Conservation (phyloP, 2,888 invertebrate species). For the Electrophaes corylata region DNA sequence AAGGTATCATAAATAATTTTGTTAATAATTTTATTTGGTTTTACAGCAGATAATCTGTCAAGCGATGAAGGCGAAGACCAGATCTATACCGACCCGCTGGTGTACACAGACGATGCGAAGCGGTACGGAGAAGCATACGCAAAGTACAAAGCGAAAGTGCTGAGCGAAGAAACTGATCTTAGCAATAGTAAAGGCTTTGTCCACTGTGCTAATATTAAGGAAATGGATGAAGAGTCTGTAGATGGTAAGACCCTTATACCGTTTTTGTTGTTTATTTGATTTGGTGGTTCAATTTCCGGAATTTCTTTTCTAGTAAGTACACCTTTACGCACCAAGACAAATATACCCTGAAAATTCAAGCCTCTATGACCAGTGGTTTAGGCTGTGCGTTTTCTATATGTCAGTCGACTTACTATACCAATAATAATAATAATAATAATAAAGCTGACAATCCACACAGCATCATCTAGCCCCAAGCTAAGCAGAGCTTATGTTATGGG, state of each 20-base stretch:
- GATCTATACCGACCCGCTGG: constrained; percentile 68
- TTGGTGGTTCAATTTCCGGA: no score
- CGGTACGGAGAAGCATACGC: constrained; percentile 87
- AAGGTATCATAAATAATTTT: no score
- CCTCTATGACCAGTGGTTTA: no score
- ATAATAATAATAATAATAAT: no score
- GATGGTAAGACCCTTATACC: constrained; percentile 46
- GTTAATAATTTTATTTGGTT: neutral
- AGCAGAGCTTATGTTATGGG: no score
- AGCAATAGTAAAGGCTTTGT: constrained; percentile 51
- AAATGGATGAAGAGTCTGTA: constrained; percentile 55
- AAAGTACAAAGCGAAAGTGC: constrained; percentile 85
- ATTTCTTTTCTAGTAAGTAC: no score
- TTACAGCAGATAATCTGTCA: constrained; percentile 73
- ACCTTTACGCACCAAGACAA: no score
- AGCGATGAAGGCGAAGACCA: constrained; percentile 76
- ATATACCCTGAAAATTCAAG: no score
- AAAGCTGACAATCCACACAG: no score
- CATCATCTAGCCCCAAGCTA: no score
- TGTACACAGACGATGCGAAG: constrained; percentile 80
- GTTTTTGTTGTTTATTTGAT: neutral
- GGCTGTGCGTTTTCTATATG: no score
- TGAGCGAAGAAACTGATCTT: constrained; percentile 54
- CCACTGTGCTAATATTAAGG: constrained; percentile 51
- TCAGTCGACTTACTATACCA: no score